phyloP scores from a whole-genome alignment of 1,140 invertebrate species.

The Tyrophagus putrescentiae region DNA sequence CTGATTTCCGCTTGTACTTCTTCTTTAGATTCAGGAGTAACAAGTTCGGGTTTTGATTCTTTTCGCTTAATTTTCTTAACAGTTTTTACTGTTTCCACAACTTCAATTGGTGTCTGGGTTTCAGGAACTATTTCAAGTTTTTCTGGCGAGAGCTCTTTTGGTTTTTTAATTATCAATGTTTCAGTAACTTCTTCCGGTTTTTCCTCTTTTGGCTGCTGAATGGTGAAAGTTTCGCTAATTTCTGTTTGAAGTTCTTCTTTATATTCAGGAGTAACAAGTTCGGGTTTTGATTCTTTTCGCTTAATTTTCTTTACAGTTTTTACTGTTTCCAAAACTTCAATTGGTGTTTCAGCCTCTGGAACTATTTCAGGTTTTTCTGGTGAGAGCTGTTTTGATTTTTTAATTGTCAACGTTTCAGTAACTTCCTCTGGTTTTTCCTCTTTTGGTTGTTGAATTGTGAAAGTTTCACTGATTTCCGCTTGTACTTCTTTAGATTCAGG shows the following conservation, averaged over 20 bases:
- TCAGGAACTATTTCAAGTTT: constrained; percentile 11
- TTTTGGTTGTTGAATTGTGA: not conserved
- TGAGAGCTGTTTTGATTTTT: not conserved
- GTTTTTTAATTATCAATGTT: too few species aligned
- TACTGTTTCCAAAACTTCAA: not conserved
- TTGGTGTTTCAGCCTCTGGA: constrained; percentile 30
- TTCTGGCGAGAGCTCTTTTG: not conserved
- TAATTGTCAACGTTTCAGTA: not conserved
- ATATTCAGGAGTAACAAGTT: constrained; percentile 22
- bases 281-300: constrained; percentile 18
- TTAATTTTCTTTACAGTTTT: constrained; percentile 20
- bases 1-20: too few species aligned
- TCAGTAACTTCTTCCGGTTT: too few species aligned
- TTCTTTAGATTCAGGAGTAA: too few species aligned
- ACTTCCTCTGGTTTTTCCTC: not conserved
- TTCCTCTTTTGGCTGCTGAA: too few species aligned
- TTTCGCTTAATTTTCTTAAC: too few species aligned
- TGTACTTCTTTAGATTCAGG: too few species aligned
- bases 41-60: too few species aligned
- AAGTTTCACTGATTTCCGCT: too few species aligned
- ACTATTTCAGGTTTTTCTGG: not conserved
- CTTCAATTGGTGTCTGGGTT: too few species aligned
- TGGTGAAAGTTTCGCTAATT: not conserved
- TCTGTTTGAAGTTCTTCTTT: constrained; percentile 19
- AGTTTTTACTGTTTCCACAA: too few species aligned